These are phyloP conservation scores for Peromyscus attwateri DNA, from an alignment of 2,797 vertebrate species.

Conservation along the genomic window DNA sequence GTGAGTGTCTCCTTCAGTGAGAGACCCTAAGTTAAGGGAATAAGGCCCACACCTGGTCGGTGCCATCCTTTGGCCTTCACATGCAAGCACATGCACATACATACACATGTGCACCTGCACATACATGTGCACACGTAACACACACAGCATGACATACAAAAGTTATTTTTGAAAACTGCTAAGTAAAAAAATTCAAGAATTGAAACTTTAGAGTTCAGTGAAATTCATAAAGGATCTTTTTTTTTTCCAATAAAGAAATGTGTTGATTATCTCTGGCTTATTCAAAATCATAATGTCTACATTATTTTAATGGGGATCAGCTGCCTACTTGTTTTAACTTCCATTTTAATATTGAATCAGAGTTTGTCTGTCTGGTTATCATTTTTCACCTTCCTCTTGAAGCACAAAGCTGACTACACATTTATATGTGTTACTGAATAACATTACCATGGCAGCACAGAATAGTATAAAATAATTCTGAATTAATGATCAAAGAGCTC, in stretches of 20 bases:
- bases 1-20: neutral
- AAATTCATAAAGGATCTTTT: conserved; percentile 9
- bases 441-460: neutral
- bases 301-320: neutral
- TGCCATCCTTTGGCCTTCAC: neutral
- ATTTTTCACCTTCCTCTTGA: neutral
- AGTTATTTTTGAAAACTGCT: neutral
- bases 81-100: neutral
- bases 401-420: neutral
- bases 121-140: neutral
- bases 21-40: neutral
- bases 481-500: neutral
- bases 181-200: neutral
- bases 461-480: neutral
- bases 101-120: neutral
- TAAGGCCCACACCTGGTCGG: neutral
- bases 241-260: neutral
- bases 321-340: conserved; percentile 31
- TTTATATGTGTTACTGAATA: neutral
- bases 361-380: conserved; percentile 15
- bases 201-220: conserved; percentile 13
- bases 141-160: neutral
- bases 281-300: neutral
- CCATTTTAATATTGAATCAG: neutral
- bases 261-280: neutral